phyloP scores from a whole-genome alignment of 2,888 invertebrate genomes.

The Troides aeacus region DNA sequence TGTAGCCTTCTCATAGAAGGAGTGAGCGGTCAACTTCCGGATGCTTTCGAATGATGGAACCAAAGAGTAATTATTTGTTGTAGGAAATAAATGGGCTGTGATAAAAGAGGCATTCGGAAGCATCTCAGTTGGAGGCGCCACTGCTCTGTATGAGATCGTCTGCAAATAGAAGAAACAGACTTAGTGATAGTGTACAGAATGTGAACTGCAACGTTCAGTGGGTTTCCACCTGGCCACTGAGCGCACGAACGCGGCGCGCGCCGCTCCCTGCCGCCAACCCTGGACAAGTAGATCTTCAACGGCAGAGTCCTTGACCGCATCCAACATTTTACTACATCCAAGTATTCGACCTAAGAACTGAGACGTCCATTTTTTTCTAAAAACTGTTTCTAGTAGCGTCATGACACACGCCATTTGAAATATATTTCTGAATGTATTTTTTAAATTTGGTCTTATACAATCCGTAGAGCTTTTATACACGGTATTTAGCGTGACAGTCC shows the following conservation, averaged over 20 bases:
- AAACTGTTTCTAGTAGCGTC: conserved; percentile 73
- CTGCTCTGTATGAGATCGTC: conserved; percentile 69
- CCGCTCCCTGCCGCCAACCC: conserved; percentile 35
- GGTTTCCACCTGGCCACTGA: conserved; percentile 53
- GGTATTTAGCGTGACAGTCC: conserved; percentile 76
- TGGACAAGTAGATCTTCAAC: conserved; percentile 37
- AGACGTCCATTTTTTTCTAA: conserved; percentile 80
- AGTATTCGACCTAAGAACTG: conserved; percentile 76
- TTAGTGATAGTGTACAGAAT: conserved; percentile 61
- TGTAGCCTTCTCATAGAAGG: conserved; percentile 82
- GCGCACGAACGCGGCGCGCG: conserved; percentile 34
- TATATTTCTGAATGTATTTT: conserved; percentile 76
- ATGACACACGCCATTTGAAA: conserved; percentile 71
- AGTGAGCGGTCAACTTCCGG: conserved; percentile 50
- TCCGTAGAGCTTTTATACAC: conserved; percentile 78
- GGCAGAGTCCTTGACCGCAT: conserved; percentile 62
- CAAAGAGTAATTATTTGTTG: conserved; percentile 56
- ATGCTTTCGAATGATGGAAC: conserved; percentile 55
- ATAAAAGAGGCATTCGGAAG: conserved; percentile 57
- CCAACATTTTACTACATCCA: conserved; percentile 68
- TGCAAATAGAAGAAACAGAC: conserved; percentile 67
- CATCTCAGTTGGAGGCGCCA: conserved; percentile 42
- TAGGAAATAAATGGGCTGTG: conserved; percentile 68
- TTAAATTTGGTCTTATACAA: conserved; percentile 74
- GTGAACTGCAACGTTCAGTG: conserved; percentile 65